phyloP scores from a whole-genome alignment of 2,888 invertebrate genomes.

The Falcaria lacertinaria region DNA sequence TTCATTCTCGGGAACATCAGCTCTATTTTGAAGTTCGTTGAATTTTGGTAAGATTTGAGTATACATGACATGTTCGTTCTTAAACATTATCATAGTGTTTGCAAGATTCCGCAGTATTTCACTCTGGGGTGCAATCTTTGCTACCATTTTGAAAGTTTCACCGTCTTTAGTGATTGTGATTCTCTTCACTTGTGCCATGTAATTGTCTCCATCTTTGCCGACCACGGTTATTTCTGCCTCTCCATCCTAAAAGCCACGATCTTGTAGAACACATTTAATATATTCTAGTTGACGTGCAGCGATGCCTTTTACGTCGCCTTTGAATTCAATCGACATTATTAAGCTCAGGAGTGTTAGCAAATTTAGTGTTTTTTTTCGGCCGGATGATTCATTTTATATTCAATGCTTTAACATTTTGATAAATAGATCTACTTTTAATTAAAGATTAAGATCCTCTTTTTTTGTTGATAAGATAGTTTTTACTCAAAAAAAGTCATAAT shows the following conservation, averaged over 20 bases:
- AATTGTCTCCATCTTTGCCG: slow-evolving; percentile 38
- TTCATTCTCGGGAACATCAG: slow-evolving; percentile 30
- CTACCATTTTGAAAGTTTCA: slow-evolving; percentile 36
- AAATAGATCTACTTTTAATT: no score
- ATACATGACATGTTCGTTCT: slow-evolving; percentile 40
- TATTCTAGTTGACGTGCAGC: slow-evolving; percentile 29
- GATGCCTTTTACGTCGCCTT: slow-evolving; percentile 28
- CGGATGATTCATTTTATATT: neutral
- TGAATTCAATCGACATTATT: slow-evolving; percentile 22
- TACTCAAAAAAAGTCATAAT: no score
- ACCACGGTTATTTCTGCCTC: slow-evolving; percentile 28
- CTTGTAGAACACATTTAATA: slow-evolving; percentile 30
- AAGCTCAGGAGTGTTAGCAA: neutral
- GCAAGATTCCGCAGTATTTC: slow-evolving; percentile 19
- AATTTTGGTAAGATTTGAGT: slow-evolving; percentile 35
- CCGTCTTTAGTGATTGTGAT: slow-evolving; percentile 24
- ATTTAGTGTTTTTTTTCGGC: neutral
- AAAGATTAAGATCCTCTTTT: no score
- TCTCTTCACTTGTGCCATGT: slow-evolving; percentile 27
- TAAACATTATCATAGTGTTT: slow-evolving; percentile 21
- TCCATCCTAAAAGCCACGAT: slow-evolving; percentile 27
- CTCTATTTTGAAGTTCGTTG: slow-evolving; percentile 31
- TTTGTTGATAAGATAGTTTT: no score
- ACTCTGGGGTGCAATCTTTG: slow-evolving; percentile 38
- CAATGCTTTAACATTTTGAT: neutral